Percentiles rank a stretch among this genome's conserved stretches.
Conservation (phyloP, 2,113 vertebrate genomes). For the Erythrolamprus reginae region DNA sequence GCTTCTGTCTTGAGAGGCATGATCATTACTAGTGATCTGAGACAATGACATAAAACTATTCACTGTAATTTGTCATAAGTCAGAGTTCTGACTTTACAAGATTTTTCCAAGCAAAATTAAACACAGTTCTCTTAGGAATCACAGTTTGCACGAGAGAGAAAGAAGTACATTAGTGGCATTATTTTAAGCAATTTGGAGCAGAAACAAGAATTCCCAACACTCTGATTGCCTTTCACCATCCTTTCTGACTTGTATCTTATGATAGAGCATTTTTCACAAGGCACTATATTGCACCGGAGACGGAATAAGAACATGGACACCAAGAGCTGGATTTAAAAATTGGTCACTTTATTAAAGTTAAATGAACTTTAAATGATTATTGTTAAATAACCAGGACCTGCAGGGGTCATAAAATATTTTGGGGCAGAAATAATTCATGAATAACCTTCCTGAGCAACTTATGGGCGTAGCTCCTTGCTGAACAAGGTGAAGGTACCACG, state of each 20-base stretch:
- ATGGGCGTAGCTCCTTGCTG: too few relatives aligned
- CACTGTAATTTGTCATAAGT: slow-evolving; percentile 1
- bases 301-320: too few relatives aligned
- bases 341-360: too few relatives aligned
- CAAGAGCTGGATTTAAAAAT: too few relatives aligned
- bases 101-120: neutral
- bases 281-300: too few relatives aligned
- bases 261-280: neutral
- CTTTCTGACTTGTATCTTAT: neutral
- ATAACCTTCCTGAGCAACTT: too few relatives aligned
- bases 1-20: neutral
- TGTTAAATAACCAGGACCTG: too few relatives aligned
- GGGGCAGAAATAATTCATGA: too few relatives aligned
- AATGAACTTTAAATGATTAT: too few relatives aligned
- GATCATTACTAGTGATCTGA: neutral
- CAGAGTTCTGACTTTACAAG: neutral
- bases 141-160: neutral
- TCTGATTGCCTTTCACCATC: neutral
- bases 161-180: neutral
- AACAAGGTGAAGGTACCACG: too few relatives aligned
- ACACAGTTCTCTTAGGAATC: neutral
- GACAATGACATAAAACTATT: neutral
- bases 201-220: neutral
- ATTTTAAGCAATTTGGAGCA: neutral
- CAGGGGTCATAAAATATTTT: too few relatives aligned